phyloP scores from a whole-genome alignment of 37 sponge, comb jelly and placozoan species.

The Dysidea cf. avara region DNA sequence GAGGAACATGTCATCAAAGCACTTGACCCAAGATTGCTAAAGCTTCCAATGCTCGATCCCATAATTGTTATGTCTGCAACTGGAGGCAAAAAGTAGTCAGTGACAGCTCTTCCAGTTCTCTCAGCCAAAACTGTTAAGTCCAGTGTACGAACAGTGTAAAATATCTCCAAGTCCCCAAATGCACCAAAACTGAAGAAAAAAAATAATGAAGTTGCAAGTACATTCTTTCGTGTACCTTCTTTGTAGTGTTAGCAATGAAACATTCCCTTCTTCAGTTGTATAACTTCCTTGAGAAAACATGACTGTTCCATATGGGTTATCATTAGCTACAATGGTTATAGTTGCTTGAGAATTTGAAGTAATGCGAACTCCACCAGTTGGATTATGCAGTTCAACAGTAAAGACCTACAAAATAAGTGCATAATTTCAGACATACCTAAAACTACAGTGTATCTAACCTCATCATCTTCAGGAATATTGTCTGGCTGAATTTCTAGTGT shows the following conservation, averaged over 20 bases:
- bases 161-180: slow-evolving; percentile 58
- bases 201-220: neutral
- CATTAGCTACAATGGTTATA: slow-evolving; percentile 60
- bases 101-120: slow-evolving; percentile 20
- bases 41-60: neutral
- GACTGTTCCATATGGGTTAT: slow-evolving; percentile 65
- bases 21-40: neutral
- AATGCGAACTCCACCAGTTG: slow-evolving; percentile 72
- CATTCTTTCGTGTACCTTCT: slow-evolving; percentile 43
- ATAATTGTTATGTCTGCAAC: slow-evolving; percentile 20
- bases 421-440: neutral
- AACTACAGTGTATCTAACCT: slow-evolving; percentile 33
- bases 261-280: slow-evolving; percentile 17
- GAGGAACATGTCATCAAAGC: slow-evolving; percentile 42
- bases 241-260: slow-evolving; percentile 28
- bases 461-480: slow-evolving; percentile 63
- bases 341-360: slow-evolving; percentile 15
- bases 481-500: slow-evolving; percentile 61
- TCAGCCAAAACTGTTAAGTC: slow-evolving; percentile 45
- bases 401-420: slow-evolving; percentile 44
- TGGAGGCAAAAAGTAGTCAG: slow-evolving; percentile 47
- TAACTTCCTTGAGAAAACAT: slow-evolving; percentile 10
- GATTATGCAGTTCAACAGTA: slow-evolving; percentile 39
- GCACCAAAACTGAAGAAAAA: slow-evolving; percentile 43
- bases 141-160: slow-evolving; percentile 33